These are phyloP conservation scores for Pangasianodon hypophthalmus DNA, from an alignment of 2,113 vertebrate species.

Conservation along the genomic window DNA sequence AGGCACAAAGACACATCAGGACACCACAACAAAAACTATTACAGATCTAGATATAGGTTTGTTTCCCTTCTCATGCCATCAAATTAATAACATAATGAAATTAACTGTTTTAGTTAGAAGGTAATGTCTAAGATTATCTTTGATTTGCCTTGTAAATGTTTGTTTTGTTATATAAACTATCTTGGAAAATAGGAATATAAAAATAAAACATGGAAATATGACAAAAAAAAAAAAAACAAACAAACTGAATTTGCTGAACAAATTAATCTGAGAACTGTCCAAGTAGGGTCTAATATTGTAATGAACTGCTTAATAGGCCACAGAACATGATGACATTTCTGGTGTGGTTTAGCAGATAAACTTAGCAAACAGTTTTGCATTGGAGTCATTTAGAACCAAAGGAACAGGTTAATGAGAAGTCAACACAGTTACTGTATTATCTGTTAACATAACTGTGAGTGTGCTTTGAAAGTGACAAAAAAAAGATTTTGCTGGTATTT, in stretches of 20 bases:
- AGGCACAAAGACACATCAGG: background rate
- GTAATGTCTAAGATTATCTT: background rate
- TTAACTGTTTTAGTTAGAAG: background rate
- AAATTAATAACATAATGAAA: background rate
- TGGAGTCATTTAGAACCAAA: background rate
- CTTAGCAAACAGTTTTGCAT: too few species aligned
- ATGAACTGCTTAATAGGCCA: background rate
- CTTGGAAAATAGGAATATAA: too few species aligned
- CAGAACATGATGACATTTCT: background rate
- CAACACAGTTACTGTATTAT: background rate
- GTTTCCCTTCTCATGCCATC: background rate
- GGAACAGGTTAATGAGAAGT: background rate
- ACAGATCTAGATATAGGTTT: background rate
- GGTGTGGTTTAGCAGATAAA: too few species aligned
- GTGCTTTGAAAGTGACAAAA: background rate
- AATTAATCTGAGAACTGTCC: background rate
- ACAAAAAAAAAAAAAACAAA: background rate
- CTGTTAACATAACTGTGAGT: background rate
- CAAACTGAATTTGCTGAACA: background rate
- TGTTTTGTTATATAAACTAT: background rate
- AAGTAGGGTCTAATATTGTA: background rate
- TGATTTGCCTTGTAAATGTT: background rate
- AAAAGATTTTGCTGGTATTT: background rate
- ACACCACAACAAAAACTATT: background rate
- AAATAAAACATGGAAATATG: background rate